Percentiles rank a stretch among this genome's conserved stretches.
phyloP scores from a whole-genome alignment of 2,888 invertebrate species.

The Aricia artaxerxes region DNA sequence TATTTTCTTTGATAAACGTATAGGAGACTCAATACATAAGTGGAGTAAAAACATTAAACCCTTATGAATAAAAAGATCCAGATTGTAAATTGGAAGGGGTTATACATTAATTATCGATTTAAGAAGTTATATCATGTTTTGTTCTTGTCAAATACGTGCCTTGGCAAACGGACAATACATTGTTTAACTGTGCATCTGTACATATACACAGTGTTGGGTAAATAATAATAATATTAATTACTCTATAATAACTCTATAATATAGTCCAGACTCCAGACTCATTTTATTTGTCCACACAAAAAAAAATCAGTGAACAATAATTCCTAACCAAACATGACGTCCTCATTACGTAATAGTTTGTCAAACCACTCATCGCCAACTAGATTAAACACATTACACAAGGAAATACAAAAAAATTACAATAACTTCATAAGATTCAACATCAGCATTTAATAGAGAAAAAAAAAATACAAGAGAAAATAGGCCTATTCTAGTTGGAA shows the following conservation, averaged over 20 bases:
- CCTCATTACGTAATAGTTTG: slow-evolving; percentile 20
- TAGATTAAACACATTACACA: slow-evolving; percentile 1
- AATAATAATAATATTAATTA: too few relatives aligned
- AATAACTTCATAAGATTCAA: not conserved
- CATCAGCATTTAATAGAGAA: not conserved
- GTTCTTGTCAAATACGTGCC: too few relatives aligned
- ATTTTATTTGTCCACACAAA: not conserved
- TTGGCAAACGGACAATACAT: too few relatives aligned
- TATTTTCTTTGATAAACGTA: not conserved
- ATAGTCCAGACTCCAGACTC: not conserved
- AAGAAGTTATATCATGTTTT: too few relatives aligned
- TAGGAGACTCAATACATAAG: too few relatives aligned
- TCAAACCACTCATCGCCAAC: slow-evolving; percentile 2
- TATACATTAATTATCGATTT: too few relatives aligned
- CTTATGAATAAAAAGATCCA: too few relatives aligned
- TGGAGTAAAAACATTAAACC: too few relatives aligned
- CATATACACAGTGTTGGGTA: too few relatives aligned
- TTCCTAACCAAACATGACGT: slow-evolving; percentile 5
- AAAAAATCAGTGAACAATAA: not conserved
- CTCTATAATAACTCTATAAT: too few relatives aligned
- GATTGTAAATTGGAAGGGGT: too few relatives aligned
- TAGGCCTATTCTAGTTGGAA: not conserved
- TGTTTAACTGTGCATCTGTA: too few relatives aligned
- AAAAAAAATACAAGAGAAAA: not conserved
- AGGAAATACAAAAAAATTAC: not conserved